phyloP scores from a whole-genome alignment of 2,888 invertebrate genomes.

The Lamellibrachia satsuma region DNA sequence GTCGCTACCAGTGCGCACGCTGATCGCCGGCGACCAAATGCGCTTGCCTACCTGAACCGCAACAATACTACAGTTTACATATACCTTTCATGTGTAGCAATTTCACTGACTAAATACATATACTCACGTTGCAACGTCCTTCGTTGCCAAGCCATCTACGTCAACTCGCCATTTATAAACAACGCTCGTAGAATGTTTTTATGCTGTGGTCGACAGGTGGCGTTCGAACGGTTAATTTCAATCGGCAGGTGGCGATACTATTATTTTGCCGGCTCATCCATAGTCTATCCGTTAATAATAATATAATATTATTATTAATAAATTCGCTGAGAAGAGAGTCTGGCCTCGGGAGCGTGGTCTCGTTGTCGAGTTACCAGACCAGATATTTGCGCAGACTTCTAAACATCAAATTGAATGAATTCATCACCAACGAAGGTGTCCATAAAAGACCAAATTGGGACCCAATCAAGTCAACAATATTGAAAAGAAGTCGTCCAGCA shows the following conservation, averaged over 20 bases:
- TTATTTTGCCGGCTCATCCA: neutral
- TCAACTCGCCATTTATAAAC: conserved; percentile 7
- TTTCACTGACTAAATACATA: neutral
- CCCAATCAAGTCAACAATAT: too few relatives aligned
- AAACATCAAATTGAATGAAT: too few relatives aligned
- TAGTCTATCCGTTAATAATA: too few relatives aligned
- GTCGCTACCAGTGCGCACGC: neutral
- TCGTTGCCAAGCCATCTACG: neutral
- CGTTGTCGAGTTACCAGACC: too few relatives aligned
- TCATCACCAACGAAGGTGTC: too few relatives aligned
- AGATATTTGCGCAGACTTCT: too few relatives aligned
- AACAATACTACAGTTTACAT: neutral
- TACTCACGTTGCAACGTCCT: neutral
- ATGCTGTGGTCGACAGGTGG: neutral
- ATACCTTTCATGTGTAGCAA: neutral
- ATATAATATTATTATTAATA: too few relatives aligned
- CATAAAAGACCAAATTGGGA: too few relatives aligned
- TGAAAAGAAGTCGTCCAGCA: too few relatives aligned
- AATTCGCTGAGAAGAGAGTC: too few relatives aligned
- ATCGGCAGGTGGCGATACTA: neutral
- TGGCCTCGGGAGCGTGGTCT: too few relatives aligned
- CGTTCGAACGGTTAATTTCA: neutral
- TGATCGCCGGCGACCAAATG: neutral
- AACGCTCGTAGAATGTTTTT: neutral
- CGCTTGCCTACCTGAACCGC: neutral